Conservation (phyloP, 92 coral and sea anemone species). For the Siderastrea siderea region DNA sequence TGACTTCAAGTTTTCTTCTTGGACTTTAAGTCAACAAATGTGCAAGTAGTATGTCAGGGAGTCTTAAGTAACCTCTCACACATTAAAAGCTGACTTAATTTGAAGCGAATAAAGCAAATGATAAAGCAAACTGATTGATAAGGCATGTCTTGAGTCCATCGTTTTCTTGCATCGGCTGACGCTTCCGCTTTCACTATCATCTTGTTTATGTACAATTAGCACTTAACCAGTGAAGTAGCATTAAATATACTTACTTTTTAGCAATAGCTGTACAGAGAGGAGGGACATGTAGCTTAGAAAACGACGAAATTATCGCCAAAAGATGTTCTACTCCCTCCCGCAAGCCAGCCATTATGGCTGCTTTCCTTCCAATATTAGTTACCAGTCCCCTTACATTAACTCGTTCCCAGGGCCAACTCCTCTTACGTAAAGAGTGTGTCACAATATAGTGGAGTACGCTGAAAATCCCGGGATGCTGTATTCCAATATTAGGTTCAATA, state of each 20-base stretch:
- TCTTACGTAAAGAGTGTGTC: too few species aligned
- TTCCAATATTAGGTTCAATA: too few species aligned
- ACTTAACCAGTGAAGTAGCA: not conserved
- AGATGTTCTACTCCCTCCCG: conserved; percentile 80
- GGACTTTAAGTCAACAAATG: too few species aligned
- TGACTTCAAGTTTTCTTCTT: too few species aligned
- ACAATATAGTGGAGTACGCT: too few species aligned
- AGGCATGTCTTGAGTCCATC: not conserved
- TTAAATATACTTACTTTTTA: conserved; percentile 72
- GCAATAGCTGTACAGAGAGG: conserved; percentile 78
- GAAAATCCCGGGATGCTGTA: too few species aligned
- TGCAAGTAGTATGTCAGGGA: too few species aligned
- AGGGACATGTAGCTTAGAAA: conserved; percentile 77
- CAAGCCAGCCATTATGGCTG: conserved; percentile 82
- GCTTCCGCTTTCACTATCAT: not conserved
- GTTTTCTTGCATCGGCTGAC: not conserved
- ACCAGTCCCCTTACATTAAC: not conserved
- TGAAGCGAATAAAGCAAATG: too few species aligned
- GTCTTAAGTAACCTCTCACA: too few species aligned
- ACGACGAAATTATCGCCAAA: conserved; percentile 74
- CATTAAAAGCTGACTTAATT: too few species aligned
- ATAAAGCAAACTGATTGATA: too few species aligned
- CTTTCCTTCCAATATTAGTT: conserved; percentile 11
- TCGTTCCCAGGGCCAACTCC: too few species aligned
- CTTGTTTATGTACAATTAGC: not conserved